phyloP scores from a whole-genome alignment of 2,888 invertebrate species.

The Eupithecia insigniata region DNA sequence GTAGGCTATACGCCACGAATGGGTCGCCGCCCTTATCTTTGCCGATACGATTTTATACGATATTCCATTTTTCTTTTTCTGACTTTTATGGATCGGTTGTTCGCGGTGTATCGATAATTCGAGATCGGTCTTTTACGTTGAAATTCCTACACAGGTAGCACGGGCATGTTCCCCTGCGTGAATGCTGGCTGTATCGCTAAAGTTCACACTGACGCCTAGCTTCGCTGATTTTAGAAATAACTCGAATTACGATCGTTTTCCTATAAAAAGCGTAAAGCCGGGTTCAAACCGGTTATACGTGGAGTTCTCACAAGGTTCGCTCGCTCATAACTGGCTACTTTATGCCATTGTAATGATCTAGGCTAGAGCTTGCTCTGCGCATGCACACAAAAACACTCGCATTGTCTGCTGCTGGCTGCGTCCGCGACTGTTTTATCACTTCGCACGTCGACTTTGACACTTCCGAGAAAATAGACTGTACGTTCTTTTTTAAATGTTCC shows the following conservation, averaged over 20 bases:
- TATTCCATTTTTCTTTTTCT: slow-evolving; percentile 78
- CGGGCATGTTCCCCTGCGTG: slow-evolving; percentile 23
- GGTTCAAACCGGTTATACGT: slow-evolving; percentile 68
- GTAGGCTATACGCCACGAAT: slow-evolving; percentile 74
- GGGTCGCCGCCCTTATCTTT: slow-evolving; percentile 77
- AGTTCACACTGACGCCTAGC: slow-evolving; percentile 35
- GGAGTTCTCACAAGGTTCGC: slow-evolving; percentile 68
- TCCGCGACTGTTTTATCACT: slow-evolving; percentile 66
- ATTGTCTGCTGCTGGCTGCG: slow-evolving; percentile 72
- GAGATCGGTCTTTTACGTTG: slow-evolving; percentile 70
- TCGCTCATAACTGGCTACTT: slow-evolving; percentile 80
- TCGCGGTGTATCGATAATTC: slow-evolving; percentile 80
- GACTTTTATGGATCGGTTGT: slow-evolving; percentile 81
- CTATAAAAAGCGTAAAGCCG: slow-evolving; percentile 71
- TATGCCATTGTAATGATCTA: slow-evolving; percentile 82
- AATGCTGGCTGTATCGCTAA: slow-evolving; percentile 20
- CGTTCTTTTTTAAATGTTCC: slow-evolving; percentile 36
- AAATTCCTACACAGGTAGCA: slow-evolving; percentile 64
- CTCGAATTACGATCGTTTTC: slow-evolving; percentile 64
- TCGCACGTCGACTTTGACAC: slow-evolving; percentile 61
- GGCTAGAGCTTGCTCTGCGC: slow-evolving; percentile 70
- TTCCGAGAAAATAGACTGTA: slow-evolving; percentile 61
- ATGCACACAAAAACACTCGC: slow-evolving; percentile 72
- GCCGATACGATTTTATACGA: slow-evolving; percentile 81
- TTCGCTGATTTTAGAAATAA: slow-evolving; percentile 56